These are phyloP conservation scores for Carassius gibelio DNA, from an alignment of 2,113 vertebrate species.

Conservation along the genomic window DNA sequence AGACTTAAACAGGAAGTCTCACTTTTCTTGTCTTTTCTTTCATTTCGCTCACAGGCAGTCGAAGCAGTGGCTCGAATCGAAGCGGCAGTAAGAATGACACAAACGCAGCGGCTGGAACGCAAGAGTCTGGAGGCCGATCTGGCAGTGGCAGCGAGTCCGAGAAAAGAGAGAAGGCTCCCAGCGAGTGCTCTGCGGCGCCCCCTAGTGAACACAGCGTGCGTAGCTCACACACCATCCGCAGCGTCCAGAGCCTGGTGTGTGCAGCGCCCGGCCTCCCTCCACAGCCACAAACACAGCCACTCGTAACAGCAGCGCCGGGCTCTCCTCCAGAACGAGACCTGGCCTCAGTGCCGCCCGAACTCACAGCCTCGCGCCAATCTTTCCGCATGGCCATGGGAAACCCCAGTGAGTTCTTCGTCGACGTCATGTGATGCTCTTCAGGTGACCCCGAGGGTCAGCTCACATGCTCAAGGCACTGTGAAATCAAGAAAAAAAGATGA, in stretches of 20 bases:
- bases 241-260: constrained; percentile 74
- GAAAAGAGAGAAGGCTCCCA: constrained; percentile 76
- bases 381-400: constrained; percentile 96
- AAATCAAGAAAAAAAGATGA: constrained; percentile 13
- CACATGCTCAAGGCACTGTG: constrained; percentile 36
- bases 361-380: constrained; percentile 90
- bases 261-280: constrained; percentile 73
- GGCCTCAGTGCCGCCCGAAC: constrained; percentile 86
- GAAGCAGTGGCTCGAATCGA: constrained; percentile 89
- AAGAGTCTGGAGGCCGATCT: constrained; percentile 77
- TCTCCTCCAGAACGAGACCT: constrained; percentile 81
- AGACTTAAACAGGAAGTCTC: background rate
- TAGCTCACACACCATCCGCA: constrained; percentile 81
- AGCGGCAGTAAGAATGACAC: constrained; percentile 77
- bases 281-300: constrained; percentile 70
- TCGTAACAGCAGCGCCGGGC: constrained; percentile 73
- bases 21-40: background rate
- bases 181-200: constrained; percentile 74
- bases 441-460: constrained; percentile 6
- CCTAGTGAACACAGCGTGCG: constrained; percentile 74
- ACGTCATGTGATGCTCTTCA: constrained; percentile 86
- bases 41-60: constrained; percentile 78
- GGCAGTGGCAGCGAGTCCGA: constrained; percentile 85
- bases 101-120: constrained; percentile 69
- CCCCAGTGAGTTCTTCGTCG: constrained; percentile 96